Conservation (phyloP, 2,797 vertebrate genomes). For the Lacerta bilineata region DNA sequence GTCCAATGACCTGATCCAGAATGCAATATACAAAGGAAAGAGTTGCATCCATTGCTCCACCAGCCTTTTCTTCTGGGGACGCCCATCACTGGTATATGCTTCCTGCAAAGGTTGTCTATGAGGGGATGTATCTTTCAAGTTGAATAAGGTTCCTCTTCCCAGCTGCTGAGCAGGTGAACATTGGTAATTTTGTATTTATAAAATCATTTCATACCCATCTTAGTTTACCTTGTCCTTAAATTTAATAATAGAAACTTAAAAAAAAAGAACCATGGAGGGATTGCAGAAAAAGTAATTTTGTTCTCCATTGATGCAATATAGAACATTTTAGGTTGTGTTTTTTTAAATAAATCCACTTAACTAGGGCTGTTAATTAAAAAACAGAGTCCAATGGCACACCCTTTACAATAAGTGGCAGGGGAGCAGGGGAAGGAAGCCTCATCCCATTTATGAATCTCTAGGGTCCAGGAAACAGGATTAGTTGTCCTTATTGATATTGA, state of each 20-base stretch:
- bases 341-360: neutral
- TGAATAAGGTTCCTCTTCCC: neutral
- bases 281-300: constrained; percentile 11
- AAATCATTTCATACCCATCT: neutral
- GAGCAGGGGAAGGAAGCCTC: neutral
- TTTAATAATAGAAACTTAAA: neutral
- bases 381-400: neutral
- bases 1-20: too few species aligned
- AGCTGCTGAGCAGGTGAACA: neutral
- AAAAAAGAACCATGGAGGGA: neutral
- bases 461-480: neutral
- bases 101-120: too few species aligned
- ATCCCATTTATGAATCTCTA: neutral
- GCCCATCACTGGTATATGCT: too few species aligned
- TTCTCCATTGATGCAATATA: constrained; percentile 31
- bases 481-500: neutral
- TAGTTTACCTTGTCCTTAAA: neutral
- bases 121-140: too few species aligned
- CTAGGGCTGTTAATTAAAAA: neutral
- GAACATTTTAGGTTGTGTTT: neutral
- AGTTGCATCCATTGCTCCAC: too few species aligned
- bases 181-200: neutral
- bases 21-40: too few species aligned
- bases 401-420: neutral
- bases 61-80: too few species aligned